Evolutionary conservation across 2,113 vertebrate species (phyloP).

Genomic region (Notechis scutatus): DNA sequence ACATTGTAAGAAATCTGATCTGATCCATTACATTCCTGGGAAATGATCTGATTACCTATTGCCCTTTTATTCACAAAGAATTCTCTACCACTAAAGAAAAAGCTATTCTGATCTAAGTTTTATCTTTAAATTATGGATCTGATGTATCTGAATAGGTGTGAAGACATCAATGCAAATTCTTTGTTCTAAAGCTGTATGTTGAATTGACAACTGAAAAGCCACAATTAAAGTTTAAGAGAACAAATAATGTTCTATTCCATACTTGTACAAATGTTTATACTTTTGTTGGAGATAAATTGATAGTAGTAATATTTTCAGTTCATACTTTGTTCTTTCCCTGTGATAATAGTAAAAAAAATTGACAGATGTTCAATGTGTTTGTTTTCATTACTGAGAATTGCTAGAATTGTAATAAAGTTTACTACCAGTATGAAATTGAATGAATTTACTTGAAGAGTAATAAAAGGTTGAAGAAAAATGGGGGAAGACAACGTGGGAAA

Average conservation of each 20-base stretch:
- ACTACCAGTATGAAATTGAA: neutral
- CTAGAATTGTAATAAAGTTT: neutral
- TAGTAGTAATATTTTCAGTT: neutral
- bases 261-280: neutral
- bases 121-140: neutral
- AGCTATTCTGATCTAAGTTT: neutral
- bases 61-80: neutral
- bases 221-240: neutral
- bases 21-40: neutral
- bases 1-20: neutral
- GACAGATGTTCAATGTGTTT: neutral
- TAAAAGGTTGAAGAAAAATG: neutral
- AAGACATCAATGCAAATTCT: neutral
- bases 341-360: accelerated
- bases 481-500: neutral
- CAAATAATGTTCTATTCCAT: neutral
- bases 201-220: neutral
- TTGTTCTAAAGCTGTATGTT: neutral
- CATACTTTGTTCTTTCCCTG: neutral
- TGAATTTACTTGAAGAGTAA: slow-evolving; percentile 1
- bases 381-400: no score
- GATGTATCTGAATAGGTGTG: neutral
- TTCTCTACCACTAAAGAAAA: neutral
- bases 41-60: neutral
- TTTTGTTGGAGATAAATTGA: neutral